phyloP scores from a whole-genome alignment of 2,797 vertebrate species.

The Fratercula arctica region DNA sequence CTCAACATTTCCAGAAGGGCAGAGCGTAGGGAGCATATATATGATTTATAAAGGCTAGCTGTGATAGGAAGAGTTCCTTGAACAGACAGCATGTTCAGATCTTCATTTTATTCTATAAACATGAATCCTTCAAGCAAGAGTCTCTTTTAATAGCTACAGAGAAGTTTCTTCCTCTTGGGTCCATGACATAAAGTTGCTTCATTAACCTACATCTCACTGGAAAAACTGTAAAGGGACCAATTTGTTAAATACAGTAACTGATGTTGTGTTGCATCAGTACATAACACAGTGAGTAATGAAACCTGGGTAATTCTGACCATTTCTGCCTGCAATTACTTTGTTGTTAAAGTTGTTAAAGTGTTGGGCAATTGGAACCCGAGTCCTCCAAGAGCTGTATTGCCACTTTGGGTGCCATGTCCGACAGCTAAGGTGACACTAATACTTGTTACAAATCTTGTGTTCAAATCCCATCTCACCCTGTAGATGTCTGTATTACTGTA shows the following conservation, averaged over 20 bases:
- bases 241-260: not conserved
- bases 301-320: not conserved
- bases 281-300: not conserved
- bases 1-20: not conserved
- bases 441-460: not conserved
- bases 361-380: not conserved
- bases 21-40: not conserved
- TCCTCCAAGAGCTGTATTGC: not conserved
- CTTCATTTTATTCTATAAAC: not conserved
- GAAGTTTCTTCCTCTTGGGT: not conserved
- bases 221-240: not conserved
- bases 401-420: fast-evolving
- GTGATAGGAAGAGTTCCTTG: not conserved
- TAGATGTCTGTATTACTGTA: not conserved
- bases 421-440: not conserved
- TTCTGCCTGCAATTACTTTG: not conserved
- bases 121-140: not conserved
- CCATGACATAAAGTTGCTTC: not conserved
- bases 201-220: not conserved
- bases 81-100: not conserved
- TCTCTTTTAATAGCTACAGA: not conserved
- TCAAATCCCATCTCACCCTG: not conserved
- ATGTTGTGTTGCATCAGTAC: not conserved
- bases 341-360: not conserved
- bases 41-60: not conserved